phyloP scores from a whole-genome alignment of 2,888 invertebrate genomes.

The Apotomis betuletana region DNA sequence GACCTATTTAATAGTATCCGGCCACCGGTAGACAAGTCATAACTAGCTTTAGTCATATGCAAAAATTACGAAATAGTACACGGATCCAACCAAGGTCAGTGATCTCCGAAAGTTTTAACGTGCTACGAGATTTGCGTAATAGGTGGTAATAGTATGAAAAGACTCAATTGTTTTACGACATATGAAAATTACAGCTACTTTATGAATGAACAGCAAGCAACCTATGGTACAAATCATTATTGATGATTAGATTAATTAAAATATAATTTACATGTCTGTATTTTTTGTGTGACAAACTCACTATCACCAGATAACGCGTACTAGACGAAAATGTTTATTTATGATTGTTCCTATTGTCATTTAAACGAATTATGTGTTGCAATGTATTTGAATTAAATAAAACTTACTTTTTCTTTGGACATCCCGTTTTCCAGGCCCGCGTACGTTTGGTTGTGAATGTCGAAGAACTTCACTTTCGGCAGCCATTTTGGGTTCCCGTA shows the following conservation, averaged over 20 bases:
- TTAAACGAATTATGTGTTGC: too few relatives aligned
- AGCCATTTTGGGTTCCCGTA: slow-evolving; percentile 74
- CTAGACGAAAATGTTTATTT: too few relatives aligned
- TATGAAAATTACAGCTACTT: background rate
- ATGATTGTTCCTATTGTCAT: too few relatives aligned
- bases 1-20: slow-evolving; percentile 42
- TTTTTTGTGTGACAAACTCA: too few relatives aligned
- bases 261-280: too few relatives aligned
- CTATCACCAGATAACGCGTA: too few relatives aligned
- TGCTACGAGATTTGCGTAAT: background rate
- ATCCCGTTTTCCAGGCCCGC: slow-evolving; percentile 53
- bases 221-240: too few relatives aligned
- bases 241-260: too few relatives aligned
- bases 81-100: slow-evolving; percentile 13
- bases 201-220: slow-evolving; percentile 3
- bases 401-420: slow-evolving; percentile 71
- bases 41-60: slow-evolving; percentile 36
- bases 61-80: slow-evolving; percentile 32
- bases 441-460: slow-evolving; percentile 70
- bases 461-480: slow-evolving; percentile 74
- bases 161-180: background rate
- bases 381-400: slow-evolving; percentile 13
- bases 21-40: slow-evolving; percentile 24
- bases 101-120: slow-evolving; percentile 2
- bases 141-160: background rate